Evolutionary conservation across 2,113 vertebrate genomes (phyloP), one percentile per base, ranked within the genome.

Genomic region (Chionodraco myersi): DNA sequence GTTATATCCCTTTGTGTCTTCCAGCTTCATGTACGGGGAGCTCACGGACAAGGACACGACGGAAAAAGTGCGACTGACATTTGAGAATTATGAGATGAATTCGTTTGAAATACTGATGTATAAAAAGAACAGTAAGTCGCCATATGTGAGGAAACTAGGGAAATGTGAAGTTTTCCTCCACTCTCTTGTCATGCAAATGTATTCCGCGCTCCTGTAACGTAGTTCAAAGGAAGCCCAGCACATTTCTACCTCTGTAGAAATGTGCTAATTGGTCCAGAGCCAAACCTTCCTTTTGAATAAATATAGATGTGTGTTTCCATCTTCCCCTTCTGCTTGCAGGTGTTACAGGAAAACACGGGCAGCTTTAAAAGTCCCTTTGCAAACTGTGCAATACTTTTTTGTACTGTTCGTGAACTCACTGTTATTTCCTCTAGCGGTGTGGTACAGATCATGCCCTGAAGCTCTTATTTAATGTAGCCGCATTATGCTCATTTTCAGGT

Each of bases 61-160:
- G 49, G 98, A 99, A 84, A 99, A 99, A 91, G 98, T 99, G 78
- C 96, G 97, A 74, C 97, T 98, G 83, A 99, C 98, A 0, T 99
- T 99, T 86, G 97, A 99, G 91, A 99, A 99, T 93, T 99, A 99
- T 77, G 98, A 99, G 93, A 98, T 98, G 96, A 99, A 98, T 86
- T 99, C 98, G 36, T 99, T 99, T 91, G 98, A 99, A 95, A 98
- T 99, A 91, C 90, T 99, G 88, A 99, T 99, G 98, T 99, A 99
- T 94, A 99, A 98, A 93, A 99, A 99, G 82, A 99, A 99, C 94
- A 95, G 98, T 99, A 94, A 99, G 98, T 97, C 62, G 58, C 26
- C 52, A 54, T 23, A 15, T 53, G 49, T 51, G 74, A 21, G 65
- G 45, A 51, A 59, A 67, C 34, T 30, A 48, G 45, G 69, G 26